Evolutionary conservation across 1,140 invertebrate species (phyloP), one percentile per base, ranked within the genome.

Genomic region (Metaphire vulgaris): DNA sequence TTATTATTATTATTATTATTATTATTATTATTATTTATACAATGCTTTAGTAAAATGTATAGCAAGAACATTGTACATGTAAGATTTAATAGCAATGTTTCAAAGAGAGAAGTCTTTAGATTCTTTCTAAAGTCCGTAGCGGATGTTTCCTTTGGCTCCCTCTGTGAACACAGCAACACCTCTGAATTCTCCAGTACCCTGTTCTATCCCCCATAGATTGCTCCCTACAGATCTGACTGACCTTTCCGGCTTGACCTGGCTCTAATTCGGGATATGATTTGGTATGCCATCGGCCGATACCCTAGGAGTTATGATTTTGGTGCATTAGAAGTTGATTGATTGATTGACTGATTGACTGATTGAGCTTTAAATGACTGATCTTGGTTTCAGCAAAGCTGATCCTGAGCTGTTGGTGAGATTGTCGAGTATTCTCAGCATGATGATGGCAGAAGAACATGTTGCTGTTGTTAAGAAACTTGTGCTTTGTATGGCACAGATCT

Each of bases 391-490:
- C 80, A 96, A 95, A 87, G 90, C 92, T 77, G 91, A 94, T 82
- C 89, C 91, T 31, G 90, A 93, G 31, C 88, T 92, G 33, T 88
- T 98, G 72, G 92, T 94, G 2, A 91, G 93, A 86, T 89, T 95
- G 30, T 74, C 85, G 29, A 89, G 90, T 56, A 90, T 91, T 81
- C 86, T 98, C 6, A 89, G 91, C 69, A 88, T 93, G 84, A 84
- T 97, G 72, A 83, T 98, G 0, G 88, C 90, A 66, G 95, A 97
- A 85, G 88, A 90, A 72, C 90, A 91, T 66, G 89, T 95, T 0
- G 90, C 91, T 79, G 94, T 99, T 0, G 92, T 96, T 82, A 99
- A 99, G 87, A 88, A 94, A 84, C 93, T 95, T 0, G 93, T 99
- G 16, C 92, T 97, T 86, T 91, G 93, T 21, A 90, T 92, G 34